phyloP scores from a whole-genome alignment of 2,797 vertebrate genomes.

The Danio albolineatus region DNA sequence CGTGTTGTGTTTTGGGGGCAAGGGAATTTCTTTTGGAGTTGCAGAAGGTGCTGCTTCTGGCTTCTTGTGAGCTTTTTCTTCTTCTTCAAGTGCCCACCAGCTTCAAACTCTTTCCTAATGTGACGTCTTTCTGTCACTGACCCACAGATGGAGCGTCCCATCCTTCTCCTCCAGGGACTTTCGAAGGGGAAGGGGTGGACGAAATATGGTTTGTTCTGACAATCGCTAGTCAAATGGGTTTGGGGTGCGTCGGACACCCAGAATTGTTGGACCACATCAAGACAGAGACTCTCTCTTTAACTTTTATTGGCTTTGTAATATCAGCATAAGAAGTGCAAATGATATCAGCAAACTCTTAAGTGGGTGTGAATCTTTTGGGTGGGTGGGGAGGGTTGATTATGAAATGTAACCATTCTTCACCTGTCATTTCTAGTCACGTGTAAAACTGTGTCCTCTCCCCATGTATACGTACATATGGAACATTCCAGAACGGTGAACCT shows the following conservation, averaged over 20 bases:
- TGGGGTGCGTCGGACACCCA: slow-evolving; percentile 60
- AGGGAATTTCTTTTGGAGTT: slow-evolving; percentile 84
- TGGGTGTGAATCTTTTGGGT: slow-evolving; percentile 34
- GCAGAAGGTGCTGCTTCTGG: slow-evolving; percentile 89
- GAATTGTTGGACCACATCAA: slow-evolving; percentile 63
- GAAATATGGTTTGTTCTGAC: slow-evolving; percentile 84
- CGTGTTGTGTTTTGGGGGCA: slow-evolving; percentile 76
- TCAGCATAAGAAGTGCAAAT: slow-evolving; percentile 74
- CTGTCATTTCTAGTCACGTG: slow-evolving; percentile 93
- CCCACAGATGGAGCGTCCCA: slow-evolving; percentile 46
- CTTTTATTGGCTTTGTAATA: slow-evolving; percentile 76
- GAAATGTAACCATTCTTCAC: slow-evolving; percentile 83
- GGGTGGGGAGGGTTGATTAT: slow-evolving; percentile 71
- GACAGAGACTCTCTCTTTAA: slow-evolving; percentile 65
- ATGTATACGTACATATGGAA: slow-evolving; percentile 87
- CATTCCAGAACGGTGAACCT: slow-evolving; percentile 88
- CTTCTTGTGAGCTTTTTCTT: slow-evolving; percentile 91
- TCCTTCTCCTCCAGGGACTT: slow-evolving; percentile 70
- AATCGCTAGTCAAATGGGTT: slow-evolving; percentile 83
- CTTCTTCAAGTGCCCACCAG: slow-evolving; percentile 97
- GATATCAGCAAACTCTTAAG: slow-evolving; percentile 68
- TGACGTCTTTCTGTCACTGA: slow-evolving; percentile 86
- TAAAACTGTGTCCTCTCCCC: slow-evolving; percentile 90
- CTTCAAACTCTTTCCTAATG: slow-evolving; percentile 87
- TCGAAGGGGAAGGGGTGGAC: slow-evolving; percentile 69